Conservation (phyloP, 2,888 invertebrate genomes). For the Caenorhabditis becei region DNA sequence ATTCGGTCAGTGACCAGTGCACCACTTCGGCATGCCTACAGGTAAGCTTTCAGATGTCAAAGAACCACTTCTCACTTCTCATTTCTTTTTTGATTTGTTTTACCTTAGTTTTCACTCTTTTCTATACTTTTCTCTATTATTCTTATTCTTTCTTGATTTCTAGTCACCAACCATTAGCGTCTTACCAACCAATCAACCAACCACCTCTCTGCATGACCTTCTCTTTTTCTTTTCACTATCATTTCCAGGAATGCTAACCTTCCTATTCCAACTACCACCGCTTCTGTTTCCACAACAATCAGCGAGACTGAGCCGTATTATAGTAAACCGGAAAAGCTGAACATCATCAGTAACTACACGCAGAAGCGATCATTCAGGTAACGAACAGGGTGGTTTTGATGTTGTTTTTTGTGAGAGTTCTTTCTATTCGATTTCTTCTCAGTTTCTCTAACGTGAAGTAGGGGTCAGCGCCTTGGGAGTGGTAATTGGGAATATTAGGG, state of each 20-base stretch:
- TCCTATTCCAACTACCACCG: conserved; percentile 52
- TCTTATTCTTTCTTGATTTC: conserved; percentile 4
- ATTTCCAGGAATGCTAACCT: conserved; percentile 61
- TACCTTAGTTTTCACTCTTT: not conserved
- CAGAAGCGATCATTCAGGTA: conserved; percentile 64
- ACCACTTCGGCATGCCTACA: conserved; percentile 63
- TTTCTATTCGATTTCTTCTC: not conserved
- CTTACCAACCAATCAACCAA: conserved; percentile 3
- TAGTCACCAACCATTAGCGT: not conserved
- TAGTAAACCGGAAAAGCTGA: conserved; percentile 59
- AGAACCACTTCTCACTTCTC: not conserved
- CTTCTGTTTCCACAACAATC: conserved; percentile 59
- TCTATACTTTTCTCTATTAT: conserved; percentile 5
- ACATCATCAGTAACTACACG: conserved; percentile 34
- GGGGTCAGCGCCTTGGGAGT: not conserved
- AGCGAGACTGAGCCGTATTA: conserved; percentile 61
- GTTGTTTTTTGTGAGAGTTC: conserved; percentile 27
- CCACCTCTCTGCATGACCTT: conserved; percentile 36
- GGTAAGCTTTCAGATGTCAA: conserved; percentile 26
- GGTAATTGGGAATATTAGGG: not conserved
- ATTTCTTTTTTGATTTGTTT: conserved; percentile 27
- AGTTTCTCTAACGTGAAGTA: conserved; percentile 7
- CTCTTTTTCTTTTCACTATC: conserved; percentile 49
- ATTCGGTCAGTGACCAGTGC: conserved; percentile 72
- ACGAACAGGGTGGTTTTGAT: not conserved